Evolutionary conservation across 2,888 invertebrate species (phyloP).

Genomic region (Sialis fuliginosa): DNA sequence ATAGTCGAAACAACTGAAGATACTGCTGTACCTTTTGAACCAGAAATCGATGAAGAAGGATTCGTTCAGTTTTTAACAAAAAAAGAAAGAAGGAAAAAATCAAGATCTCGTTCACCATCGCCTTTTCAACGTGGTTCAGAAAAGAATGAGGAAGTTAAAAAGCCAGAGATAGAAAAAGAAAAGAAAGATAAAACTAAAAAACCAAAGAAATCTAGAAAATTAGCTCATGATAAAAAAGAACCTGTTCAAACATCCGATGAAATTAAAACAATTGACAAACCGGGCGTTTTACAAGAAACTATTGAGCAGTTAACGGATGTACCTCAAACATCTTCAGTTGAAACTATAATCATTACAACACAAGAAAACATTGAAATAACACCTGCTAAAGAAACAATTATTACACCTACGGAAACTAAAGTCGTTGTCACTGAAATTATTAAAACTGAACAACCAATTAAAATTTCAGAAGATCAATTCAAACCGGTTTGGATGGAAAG

Average conservation of each 20-base stretch:
- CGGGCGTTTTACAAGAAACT: neutral
- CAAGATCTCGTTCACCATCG: slow-evolving; percentile 19
- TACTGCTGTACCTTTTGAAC: slow-evolving; percentile 18
- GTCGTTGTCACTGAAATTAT: neutral
- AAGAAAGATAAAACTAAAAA: neutral
- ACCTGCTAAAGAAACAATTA: neutral
- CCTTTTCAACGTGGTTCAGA: neutral
- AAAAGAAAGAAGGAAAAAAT: slow-evolving; percentile 23
- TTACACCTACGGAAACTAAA: neutral
- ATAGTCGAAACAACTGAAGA: slow-evolving; percentile 16
- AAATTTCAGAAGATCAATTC: slow-evolving; percentile 4
- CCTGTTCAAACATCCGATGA: neutral
- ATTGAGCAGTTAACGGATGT: neutral
- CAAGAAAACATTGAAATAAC: neutral
- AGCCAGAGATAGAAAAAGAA: neutral
- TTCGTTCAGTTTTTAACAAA: slow-evolving; percentile 30
- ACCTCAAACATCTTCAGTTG: neutral
- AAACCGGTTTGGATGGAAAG: slow-evolving; percentile 36
- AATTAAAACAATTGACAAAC: neutral
- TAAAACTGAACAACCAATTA: slow-evolving; percentile 6
- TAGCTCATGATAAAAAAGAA: neutral
- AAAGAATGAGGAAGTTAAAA: neutral
- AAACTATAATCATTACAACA: neutral
- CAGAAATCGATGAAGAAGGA: slow-evolving; percentile 24
- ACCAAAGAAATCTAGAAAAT: neutral